Conservation (phyloP, 2,888 invertebrate species). For the Scaptomyza caliginosa region DNA sequence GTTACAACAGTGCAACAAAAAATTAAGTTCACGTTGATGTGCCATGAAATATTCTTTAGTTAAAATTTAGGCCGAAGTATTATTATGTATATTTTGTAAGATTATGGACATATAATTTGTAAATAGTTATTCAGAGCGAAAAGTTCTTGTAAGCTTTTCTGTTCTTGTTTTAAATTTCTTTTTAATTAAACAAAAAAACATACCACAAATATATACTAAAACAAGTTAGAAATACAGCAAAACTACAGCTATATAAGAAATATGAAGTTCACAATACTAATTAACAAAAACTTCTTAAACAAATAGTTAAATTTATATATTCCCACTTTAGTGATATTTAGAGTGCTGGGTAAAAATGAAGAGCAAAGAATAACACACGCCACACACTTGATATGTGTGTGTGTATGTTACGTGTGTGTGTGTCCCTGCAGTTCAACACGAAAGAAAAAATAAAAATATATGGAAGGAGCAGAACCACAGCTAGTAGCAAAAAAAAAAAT, state of each 20-base stretch:
- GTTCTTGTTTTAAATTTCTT: too few relatives aligned
- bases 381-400: constrained; percentile 46
- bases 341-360: constrained; percentile 23
- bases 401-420: constrained; percentile 29
- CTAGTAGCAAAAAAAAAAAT: neutral
- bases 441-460: constrained; percentile 8
- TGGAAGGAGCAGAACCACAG: constrained; percentile 30
- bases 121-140: too few relatives aligned
- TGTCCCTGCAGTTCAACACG: constrained; percentile 32
- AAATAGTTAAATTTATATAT: too few relatives aligned
- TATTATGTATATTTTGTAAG: too few relatives aligned
- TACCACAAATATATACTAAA: too few relatives aligned
- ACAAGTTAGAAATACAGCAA: too few relatives aligned
- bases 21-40: neutral
- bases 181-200: too few relatives aligned
- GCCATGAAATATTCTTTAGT: constrained; percentile 1
- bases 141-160: too few relatives aligned
- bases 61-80: neutral
- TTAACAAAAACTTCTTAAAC: too few relatives aligned
- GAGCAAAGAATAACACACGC: constrained; percentile 47
- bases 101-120: too few relatives aligned
- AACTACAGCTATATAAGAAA: too few relatives aligned
- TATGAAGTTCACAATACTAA: too few relatives aligned
- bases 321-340: neutral
- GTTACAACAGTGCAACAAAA: constrained; percentile 31